Conservation (phyloP, 2,797 vertebrate genomes). For the Ctenochaetus hawaiiensis region DNA sequence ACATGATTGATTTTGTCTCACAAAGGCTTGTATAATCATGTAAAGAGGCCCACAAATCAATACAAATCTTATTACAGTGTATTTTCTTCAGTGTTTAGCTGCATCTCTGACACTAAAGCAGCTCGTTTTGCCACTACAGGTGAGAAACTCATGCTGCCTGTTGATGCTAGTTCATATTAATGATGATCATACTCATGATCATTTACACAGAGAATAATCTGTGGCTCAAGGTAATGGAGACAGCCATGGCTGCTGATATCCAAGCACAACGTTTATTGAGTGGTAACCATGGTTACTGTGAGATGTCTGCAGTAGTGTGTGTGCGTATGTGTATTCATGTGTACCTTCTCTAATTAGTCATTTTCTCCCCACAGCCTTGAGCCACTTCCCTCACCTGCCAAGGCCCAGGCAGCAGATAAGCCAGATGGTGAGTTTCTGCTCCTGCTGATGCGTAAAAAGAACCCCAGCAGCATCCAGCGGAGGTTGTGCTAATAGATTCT, state of each 20-base stretch:
- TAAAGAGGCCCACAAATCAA: constrained; percentile 13
- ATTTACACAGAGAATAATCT: constrained; percentile 36
- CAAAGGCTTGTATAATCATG: constrained; percentile 9
- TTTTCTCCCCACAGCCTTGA: constrained; percentile 82
- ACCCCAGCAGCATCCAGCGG: constrained; percentile 57
- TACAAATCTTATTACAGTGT: not conserved
- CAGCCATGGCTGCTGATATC: constrained; percentile 36
- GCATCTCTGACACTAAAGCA: not conserved
- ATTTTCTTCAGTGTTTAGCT: constrained; percentile 15
- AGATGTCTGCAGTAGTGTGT: constrained; percentile 10
- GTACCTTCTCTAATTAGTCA: constrained; percentile 72
- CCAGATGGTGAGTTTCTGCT: constrained; percentile 83
- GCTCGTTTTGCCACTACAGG: constrained; percentile 12
- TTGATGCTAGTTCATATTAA: constrained; percentile 23
- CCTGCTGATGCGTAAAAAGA: constrained; percentile 66
- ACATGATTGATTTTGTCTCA: constrained; percentile 34
- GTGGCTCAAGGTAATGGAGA: constrained; percentile 28
- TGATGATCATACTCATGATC: constrained; percentile 8
- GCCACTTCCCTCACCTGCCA: constrained; percentile 80
- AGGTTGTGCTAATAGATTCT: constrained; percentile 68
- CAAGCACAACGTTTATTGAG: constrained; percentile 52
- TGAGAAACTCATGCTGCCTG: constrained; percentile 11
- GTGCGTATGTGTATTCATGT: constrained; percentile 20
- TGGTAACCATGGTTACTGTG: constrained; percentile 70
- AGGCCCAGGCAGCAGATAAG: constrained; percentile 80